A percentile compares a stretch with the other conserved stretches of the same genome.
phyloP scores from a whole-genome alignment of 2,797 vertebrate genomes.

The Sebastes nivosus region DNA sequence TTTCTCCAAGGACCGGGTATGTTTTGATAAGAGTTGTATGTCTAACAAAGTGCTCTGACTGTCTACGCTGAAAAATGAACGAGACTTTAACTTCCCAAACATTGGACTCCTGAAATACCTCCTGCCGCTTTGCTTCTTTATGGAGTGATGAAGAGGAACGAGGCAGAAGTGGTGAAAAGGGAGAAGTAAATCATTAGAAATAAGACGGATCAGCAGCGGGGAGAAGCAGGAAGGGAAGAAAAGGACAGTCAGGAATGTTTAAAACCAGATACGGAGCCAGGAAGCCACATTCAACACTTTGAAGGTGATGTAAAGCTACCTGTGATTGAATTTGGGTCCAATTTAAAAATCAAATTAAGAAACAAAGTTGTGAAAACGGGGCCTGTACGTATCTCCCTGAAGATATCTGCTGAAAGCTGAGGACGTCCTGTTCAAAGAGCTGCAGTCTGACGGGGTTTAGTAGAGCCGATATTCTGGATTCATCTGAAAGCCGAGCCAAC shows the following conservation, averaged over 20 bases:
- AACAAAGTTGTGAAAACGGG: conserved; percentile 1
- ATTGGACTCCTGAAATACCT: background rate
- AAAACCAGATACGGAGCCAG: conserved; percentile 17
- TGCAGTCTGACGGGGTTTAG: background rate
- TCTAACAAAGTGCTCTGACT: background rate
- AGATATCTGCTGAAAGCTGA: background rate
- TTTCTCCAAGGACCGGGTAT: background rate
- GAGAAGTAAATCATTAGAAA: background rate
- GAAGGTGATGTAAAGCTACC: conserved; percentile 18
- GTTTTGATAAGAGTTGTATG: background rate
- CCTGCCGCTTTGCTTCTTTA: background rate
- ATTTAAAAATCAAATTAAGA: conserved; percentile 52
- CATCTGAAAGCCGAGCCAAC: background rate
- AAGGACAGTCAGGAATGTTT: background rate
- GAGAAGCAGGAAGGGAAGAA: background rate
- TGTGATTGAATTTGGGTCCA: conserved; percentile 27
- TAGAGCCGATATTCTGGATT: conserved; percentile 17
- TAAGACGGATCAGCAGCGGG: background rate
- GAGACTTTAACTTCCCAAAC: background rate
- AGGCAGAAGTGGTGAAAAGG: background rate
- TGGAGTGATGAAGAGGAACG: background rate
- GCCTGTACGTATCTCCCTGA: conserved; percentile 8
- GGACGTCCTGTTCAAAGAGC: conserved; percentile 38
- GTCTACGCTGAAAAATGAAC: background rate
- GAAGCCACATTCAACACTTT: background rate